These are phyloP conservation scores for Tortricodes alternella DNA, from an alignment of 2,888 invertebrate genomes.

Conservation along the genomic window DNA sequence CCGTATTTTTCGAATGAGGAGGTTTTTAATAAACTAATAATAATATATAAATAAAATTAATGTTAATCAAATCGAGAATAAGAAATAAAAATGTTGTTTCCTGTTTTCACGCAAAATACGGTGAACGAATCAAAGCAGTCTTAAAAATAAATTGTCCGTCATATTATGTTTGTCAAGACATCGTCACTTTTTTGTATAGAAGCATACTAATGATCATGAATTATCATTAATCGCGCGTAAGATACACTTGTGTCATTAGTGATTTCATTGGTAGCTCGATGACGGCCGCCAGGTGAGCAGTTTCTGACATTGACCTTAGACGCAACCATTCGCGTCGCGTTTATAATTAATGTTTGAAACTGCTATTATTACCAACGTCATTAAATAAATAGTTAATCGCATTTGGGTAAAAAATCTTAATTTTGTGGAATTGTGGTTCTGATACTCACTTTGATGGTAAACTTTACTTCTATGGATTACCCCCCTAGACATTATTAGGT, in stretches of 20 bases:
- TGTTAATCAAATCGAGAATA: no score
- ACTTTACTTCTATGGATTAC: conserved; percentile 12
- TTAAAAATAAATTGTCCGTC: no score
- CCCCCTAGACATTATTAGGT: conserved; percentile 1
- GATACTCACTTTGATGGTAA: neutral
- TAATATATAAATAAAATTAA: no score
- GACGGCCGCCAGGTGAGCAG: conserved; percentile 4
- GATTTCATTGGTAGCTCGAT: conserved; percentile 11
- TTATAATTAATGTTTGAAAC: neutral
- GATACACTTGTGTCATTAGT: conserved; percentile 18
- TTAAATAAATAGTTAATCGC: neutral
- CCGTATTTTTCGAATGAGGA: no score
- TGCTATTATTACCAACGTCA: neutral
- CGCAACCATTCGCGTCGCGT: neutral
- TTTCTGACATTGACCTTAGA: conserved; percentile 24
- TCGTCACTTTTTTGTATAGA: neutral
- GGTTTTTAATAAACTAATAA: no score
- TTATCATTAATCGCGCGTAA: conserved; percentile 6
- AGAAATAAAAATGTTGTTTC: no score
- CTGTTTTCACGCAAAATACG: no score
- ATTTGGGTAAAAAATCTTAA: neutral
- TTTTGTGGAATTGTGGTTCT: neutral
- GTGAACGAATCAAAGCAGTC: no score
- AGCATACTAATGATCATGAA: neutral
- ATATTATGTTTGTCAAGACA: neutral